Evolutionary conservation across 2,113 vertebrate species (phyloP), one percentile per base, ranked within the genome.

Genomic region (Emydocephalus ijimae): DNA sequence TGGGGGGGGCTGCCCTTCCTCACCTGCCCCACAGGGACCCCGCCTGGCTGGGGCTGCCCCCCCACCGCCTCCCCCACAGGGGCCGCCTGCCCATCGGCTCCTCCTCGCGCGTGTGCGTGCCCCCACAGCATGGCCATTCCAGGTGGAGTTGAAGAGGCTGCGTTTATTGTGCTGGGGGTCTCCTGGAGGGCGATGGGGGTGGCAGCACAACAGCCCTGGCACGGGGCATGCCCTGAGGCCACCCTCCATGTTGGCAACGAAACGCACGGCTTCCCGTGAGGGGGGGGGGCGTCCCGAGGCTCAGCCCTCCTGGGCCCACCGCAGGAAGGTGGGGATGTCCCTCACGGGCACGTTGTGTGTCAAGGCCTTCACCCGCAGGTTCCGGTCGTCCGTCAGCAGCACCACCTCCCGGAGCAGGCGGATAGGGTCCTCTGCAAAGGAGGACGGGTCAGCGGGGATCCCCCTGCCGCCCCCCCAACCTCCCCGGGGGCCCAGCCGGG

Each of bases 291-390:
- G 64, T 96, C 96, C 59, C 48, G 48, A 50, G 48, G 92, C 95
- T 99, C 99, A 99, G 97, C 99, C 99, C 97, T 99, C 99, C 98
- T 99, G 99, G 95, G 99, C 98, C 99, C 99, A 99, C 92, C 97
- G 98, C 95, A 99, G 98, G 98, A 99, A 99, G 89, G 98, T 98
- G 0, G 99, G 99, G 97, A 99, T 99, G 97, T 99, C 99, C 90
- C 99, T 97, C 89, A 99, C 99, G 0, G 99, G 99, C 92, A 99
- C 99, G 56, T 99, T 99, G 93, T 98, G 98, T 8, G 99, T 99
- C 97, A 99, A 93, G 0, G 99, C 99, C 97, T 99, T 99, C 93
- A 99, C 99, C 2, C 98, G 98, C 92, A 99, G 98, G 97, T 99
- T 99, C 45, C 99, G 98, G 97, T 99, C 99, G 18, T 99, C 99